Base-by-base conservation (phyloP, 2,888 invertebrate species). In the Drosophila meridiana region DNA sequence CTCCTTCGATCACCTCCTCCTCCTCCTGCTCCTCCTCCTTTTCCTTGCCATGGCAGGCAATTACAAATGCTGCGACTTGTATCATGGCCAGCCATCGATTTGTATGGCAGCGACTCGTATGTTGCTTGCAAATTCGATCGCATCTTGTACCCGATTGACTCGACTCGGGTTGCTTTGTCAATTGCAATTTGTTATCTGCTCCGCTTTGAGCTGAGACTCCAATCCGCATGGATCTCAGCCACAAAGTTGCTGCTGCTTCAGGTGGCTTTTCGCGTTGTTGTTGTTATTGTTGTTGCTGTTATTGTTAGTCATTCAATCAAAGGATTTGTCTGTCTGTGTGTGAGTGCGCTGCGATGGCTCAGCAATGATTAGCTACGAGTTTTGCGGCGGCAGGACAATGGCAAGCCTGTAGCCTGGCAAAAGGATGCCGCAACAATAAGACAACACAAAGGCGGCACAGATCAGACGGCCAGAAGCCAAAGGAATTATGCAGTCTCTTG, bases 131-230 rank as follows among this genome's bases (percentile, higher is more conserved):
- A 91, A 91, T 91, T 90, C 87, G 87, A 92, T 91, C 83, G 90
- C 89, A 92, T 92, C 91, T 89, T 87, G 91, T 91, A 42, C n/a
- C 77, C 61, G 73, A 68, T 80, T 75, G 71, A 77, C 69, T 77
- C 70, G 70, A 78, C 81, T 82, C 74, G 73, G 75, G 68, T 84
- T 87, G 82, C 86, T 90, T 91, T 91, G 92, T 92, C 91, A 92
- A 91, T 91, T 92, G 91, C 90, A 91, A 91, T 92, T 91, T 92
- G 91, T 92, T 91, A 90, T 90, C 78, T 66, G 74, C 62, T 69
- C 47, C 79, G 67, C 75, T 72, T 72, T 40, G 52, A 38, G 45
- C 43, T 6, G 28, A 30, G 36, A 42, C 64, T 70, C 74, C 57
- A 76, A 76, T 53, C 53, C 42, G 42, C 40, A 32, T 62, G 56